Percentiles rank a stretch among this genome's conserved stretches.
These are phyloP conservation scores for Dipodomys spectabilis DNA, from an alignment of 2,113 vertebrate genomes.

Conservation along the genomic window DNA sequence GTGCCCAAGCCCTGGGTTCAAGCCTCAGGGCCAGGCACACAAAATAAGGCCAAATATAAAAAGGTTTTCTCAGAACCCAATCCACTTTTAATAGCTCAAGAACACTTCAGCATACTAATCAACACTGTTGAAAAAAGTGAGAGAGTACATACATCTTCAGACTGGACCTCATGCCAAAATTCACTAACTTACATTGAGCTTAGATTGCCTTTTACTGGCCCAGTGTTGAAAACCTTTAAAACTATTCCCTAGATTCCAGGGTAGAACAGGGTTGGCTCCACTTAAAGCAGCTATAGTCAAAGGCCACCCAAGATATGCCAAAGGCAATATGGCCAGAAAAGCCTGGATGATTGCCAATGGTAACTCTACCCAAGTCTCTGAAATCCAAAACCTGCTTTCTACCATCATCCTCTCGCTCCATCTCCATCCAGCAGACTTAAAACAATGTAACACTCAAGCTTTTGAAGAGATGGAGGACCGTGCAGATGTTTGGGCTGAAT, in stretches of 20 bases:
- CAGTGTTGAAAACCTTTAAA: constrained; percentile 10
- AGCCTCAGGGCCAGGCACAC: neutral
- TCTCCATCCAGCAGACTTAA: neutral
- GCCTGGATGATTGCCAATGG: neutral
- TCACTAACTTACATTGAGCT: constrained; percentile 14
- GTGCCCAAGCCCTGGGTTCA: too few relatives aligned
- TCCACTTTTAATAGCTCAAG: constrained; percentile 33
- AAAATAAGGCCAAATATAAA: constrained; percentile 46
- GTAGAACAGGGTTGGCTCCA: neutral
- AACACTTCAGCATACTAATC: constrained; percentile 51
- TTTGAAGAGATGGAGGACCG: neutral
- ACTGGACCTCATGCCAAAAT: constrained; percentile 38
- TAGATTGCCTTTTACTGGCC: constrained; percentile 34
- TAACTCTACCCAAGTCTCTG: neutral
- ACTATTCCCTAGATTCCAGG: constrained; percentile 1
- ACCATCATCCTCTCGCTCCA: neutral
- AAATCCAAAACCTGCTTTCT: constrained; percentile 31
- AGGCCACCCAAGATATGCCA: constrained; percentile 46
- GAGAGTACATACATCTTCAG: constrained; percentile 11
- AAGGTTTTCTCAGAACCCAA: constrained; percentile 32
- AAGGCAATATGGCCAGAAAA: constrained; percentile 34
- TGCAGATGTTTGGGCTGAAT: neutral
- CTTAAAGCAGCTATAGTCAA: neutral
- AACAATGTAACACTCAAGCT: neutral
- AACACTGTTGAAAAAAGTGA: constrained; percentile 49